Base-by-base conservation (phyloP, 1,140 invertebrate species). In the Pararge aegeria region DNA sequence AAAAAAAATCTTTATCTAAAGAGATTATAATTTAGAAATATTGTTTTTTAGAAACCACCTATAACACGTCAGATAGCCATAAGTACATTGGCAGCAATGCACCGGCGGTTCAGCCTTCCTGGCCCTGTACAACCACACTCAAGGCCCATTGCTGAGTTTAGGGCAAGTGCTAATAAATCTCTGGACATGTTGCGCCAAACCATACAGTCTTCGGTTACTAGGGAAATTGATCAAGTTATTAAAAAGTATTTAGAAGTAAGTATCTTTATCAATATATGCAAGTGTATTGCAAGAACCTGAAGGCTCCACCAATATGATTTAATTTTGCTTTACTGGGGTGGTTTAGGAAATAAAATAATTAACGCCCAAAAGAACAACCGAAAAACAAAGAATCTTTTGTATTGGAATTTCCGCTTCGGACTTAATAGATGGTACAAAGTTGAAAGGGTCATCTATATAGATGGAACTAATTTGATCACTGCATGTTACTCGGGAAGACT, bases 201-300 rank as follows among this genome's bases (percentile, higher is more conserved):
- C 70, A 87, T 96, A 66, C 95, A 96, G 83, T 92, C 91, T 62
- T 91, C 92, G 53, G 94, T 96, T 19, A 96, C 95, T 70, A 93
- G 94, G 73, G 95, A 96, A 79, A 94, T 96, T 61, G 93, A 95
- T 86, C 91, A 92, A 80, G 92, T 95, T 19, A 93, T 95, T 19
- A 93, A 94, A 68, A 94, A 94, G 74, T 95, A 95, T 89, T 86
- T 95, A 40, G 94, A 95, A 75, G 94, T 95, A 83, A 85, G 90
- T 80, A 49, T 15, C 7, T 5, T 49, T 46, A n/a, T 20, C 19
- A 46, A 12, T 12, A 34, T 34, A 3, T 6, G 0, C 30, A 34
- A 6, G 4, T 5, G 16, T 42, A 42, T 16, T n/a, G 9, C 13
- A 15, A 63, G n/a, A n/a, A n/a, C n/a, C n/a, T n/a, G n/a, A n/a